Evolutionary conservation across 2,797 vertebrate species (phyloP).

Genomic region (Thaleichthys pacificus): DNA sequence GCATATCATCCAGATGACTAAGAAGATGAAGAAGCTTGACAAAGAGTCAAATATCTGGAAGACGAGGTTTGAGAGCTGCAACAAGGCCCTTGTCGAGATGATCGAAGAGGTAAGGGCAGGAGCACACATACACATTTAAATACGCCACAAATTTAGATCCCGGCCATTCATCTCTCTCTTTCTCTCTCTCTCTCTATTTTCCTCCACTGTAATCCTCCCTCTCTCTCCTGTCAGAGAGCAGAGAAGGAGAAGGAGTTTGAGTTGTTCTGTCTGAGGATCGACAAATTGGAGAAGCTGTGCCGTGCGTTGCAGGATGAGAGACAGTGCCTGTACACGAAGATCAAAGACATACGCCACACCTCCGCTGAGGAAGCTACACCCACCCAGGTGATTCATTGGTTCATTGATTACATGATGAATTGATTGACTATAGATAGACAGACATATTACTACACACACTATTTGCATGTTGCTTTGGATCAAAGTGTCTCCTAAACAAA

Average conservation of each 20-base stretch:
- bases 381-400: background rate
- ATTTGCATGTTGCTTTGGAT: too few species aligned
- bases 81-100: constrained; percentile 92
- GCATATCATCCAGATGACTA: constrained; percentile 82
- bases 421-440: background rate
- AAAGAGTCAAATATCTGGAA: constrained; percentile 93
- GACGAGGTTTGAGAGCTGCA: constrained; percentile 93
- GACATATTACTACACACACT: background rate
- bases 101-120: constrained; percentile 85
- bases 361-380: too few species aligned
- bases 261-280: constrained; percentile 88
- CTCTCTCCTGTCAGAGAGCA: constrained; percentile 22
- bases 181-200: background rate
- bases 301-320: constrained; percentile 90
- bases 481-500: too few species aligned
- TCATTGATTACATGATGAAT: background rate
- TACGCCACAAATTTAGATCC: background rate
- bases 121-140: background rate
- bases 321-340: constrained; percentile 86
- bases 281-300: constrained; percentile 89
- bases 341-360: constrained; percentile 80
- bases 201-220: background rate
- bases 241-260: constrained; percentile 88
- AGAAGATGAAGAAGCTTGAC: constrained; percentile 95
- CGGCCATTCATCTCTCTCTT: background rate